phyloP scores from a whole-genome alignment of 2,113 vertebrate genomes.

The Dascyllus trimaculatus region DNA sequence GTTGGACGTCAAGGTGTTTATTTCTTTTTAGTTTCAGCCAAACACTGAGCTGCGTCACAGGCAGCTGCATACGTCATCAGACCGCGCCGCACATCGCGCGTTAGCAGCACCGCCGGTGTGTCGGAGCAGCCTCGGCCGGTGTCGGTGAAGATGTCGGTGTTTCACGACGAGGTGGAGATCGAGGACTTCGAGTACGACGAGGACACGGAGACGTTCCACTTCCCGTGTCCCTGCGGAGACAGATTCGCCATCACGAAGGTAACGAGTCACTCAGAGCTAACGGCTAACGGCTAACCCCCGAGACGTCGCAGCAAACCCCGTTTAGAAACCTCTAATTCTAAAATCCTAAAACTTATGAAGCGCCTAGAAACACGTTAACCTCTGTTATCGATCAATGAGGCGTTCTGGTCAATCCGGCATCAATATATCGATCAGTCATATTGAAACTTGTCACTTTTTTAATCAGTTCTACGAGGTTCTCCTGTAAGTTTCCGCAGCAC shows the following conservation, averaged over 20 bases:
- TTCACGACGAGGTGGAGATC: conserved; percentile 96
- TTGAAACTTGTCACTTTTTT: neutral
- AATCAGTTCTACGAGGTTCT: neutral
- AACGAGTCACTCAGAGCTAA: conserved; percentile 8
- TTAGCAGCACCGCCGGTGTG: too few relatives aligned
- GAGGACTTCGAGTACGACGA: conserved; percentile 98
- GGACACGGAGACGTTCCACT: conserved; percentile 91
- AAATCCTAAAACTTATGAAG: too few relatives aligned
- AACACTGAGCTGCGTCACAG: too few relatives aligned
- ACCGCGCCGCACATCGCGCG: too few relatives aligned
- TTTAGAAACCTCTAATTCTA: neutral
- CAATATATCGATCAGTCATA: neutral
- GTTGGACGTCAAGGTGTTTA: conserved; percentile 4
- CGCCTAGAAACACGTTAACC: accelerated
- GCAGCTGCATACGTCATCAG: too few relatives aligned
- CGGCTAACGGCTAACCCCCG: neutral
- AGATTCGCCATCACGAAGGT: conserved; percentile 93
- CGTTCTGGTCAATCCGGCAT: neutral
- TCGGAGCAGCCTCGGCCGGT: too few relatives aligned
- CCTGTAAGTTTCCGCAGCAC: too few relatives aligned
- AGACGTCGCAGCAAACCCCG: too few relatives aligned
- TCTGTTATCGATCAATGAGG: too few relatives aligned
- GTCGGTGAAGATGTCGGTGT: conserved; percentile 87
- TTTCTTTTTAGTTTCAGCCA: too few relatives aligned
- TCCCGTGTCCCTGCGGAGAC: conserved; percentile 96